Evolutionary conservation across 2,888 invertebrate genomes (phyloP).

Genomic region (Leucozona laternaria): DNA sequence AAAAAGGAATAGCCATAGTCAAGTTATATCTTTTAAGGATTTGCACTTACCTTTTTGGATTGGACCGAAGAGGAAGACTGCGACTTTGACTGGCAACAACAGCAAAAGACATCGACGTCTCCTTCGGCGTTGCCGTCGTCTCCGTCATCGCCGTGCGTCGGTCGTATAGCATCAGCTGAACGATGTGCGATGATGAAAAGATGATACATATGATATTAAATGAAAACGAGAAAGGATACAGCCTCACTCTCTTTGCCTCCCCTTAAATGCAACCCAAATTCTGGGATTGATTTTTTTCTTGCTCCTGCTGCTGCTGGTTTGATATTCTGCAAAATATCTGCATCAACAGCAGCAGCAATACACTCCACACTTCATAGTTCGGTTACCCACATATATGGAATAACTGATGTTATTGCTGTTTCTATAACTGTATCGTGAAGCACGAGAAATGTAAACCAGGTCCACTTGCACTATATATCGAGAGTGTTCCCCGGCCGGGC

Average conservation of each 20-base stretch:
- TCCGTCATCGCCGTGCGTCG: background rate
- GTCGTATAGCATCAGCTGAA: background rate
- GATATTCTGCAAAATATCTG: slow-evolving; percentile 63
- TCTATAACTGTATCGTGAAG: slow-evolving; percentile 19
- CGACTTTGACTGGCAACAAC: slow-evolving; percentile 4
- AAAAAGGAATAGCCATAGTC: slow-evolving; percentile 37
- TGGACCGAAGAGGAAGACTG: background rate
- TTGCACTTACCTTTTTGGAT: slow-evolving; percentile 42
- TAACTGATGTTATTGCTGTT: slow-evolving; percentile 27
- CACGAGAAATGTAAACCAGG: slow-evolving; percentile 67
- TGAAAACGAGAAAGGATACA: slow-evolving; percentile 29
- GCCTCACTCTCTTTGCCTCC: background rate
- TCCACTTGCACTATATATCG: slow-evolving; percentile 51
- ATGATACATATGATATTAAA: slow-evolving; percentile 60
- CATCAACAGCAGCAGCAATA: slow-evolving; percentile 55
- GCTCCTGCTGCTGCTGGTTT: background rate
- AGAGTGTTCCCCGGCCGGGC: slow-evolving; percentile 1
- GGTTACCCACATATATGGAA: slow-evolving; percentile 65
- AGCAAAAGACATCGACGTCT: background rate
- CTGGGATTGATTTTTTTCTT: slow-evolving; percentile 45
- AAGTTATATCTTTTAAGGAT: slow-evolving; percentile 37
- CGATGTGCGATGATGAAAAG: slow-evolving; percentile 51
- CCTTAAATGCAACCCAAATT: slow-evolving; percentile 52
- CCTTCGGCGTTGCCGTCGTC: background rate
- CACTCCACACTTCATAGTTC: slow-evolving; percentile 61